Evolutionary conservation across 1,140 invertebrate species (phyloP), one percentile per base, ranked within the genome.

Genomic region (Meteorus sp.): DNA sequence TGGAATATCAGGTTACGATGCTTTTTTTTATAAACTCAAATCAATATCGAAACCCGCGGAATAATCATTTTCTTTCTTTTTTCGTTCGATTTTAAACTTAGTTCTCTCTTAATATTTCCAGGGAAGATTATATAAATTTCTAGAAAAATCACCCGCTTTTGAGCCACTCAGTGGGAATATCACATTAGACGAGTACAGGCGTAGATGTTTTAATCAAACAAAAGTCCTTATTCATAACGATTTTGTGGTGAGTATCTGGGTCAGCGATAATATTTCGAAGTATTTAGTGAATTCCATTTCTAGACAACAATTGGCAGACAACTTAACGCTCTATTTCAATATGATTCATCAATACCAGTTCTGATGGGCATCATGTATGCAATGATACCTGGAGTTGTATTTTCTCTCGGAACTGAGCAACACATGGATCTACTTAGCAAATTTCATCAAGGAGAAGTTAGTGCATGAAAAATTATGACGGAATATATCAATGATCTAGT

Each of bases 131-230:
- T 95, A 90, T 89, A 84, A 86, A 20, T 86, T 85, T 3, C 72
- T 97, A 29, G 86, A 93, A 77, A 86, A 81, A n/a, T 90, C 95
- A 74, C 89, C 92, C 4, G 67, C 90, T 0, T 98, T 97, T 73
- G 82, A 85, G 29, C 80, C 82, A 63, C 68, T 78, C 19, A 70
- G 74, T 2, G 77, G 83, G 5, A 78, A 80, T 8, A 77, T 85
- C 8, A 78, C 83, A 4, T 74, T 91, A n/a, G 89, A 94, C 56
- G 90, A 95, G 69, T 81, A 85, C 62, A 86, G 89, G 73, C 81
- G 83, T 44, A 70, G 82, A 56, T 83, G 85, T 5, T 84, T 88
- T 45, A 70, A 83, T 62, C 85, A 87, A 74, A 75, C 89, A 33
- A 78, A 83, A 51, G 63, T 53, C 13, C 17, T 78, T 39, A 60